phyloP scores from a whole-genome alignment of 2,797 vertebrate genomes.

The Coregonus ussuriensis region DNA sequence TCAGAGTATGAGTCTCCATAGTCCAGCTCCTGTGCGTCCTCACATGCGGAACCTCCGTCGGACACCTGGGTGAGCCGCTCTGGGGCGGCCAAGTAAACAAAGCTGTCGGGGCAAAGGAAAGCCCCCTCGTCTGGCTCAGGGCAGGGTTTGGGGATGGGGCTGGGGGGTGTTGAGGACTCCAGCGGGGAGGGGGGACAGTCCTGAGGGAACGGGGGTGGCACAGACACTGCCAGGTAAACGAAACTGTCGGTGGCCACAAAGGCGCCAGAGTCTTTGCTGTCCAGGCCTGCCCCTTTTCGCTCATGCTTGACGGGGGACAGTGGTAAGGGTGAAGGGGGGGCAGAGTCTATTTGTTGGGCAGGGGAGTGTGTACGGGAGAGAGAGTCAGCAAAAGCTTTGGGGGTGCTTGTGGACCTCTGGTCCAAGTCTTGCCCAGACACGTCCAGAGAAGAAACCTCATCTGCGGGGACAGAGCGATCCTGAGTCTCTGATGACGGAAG shows the following conservation, averaged over 20 bases:
- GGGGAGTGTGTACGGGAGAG: slow-evolving; percentile 14
- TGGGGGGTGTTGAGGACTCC: slow-evolving; percentile 69
- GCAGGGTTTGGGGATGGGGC: slow-evolving; percentile 69
- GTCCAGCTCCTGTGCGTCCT: slow-evolving; percentile 73
- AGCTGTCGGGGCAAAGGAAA: slow-evolving; percentile 76
- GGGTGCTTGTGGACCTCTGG: slow-evolving; percentile 53
- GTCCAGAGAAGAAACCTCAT: slow-evolving; percentile 43
- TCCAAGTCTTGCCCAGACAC: slow-evolving; percentile 36
- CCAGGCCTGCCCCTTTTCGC: slow-evolving; percentile 49
- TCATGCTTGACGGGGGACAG: slow-evolving; percentile 45
- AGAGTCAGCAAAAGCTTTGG: slow-evolving; percentile 53
- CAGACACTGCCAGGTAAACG: slow-evolving; percentile 80
- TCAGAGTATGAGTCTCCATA: slow-evolving; percentile 75
- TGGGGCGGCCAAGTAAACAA: slow-evolving; percentile 84
- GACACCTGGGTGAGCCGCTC: slow-evolving; percentile 64
- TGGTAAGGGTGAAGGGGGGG: slow-evolving; percentile 46
- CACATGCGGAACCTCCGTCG: slow-evolving; percentile 70
- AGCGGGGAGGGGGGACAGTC: slow-evolving; percentile 73
- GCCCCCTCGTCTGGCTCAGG: slow-evolving; percentile 64
- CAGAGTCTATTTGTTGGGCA: slow-evolving; percentile 32
- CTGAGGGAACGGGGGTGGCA: slow-evolving; percentile 61
- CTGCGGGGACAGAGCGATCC: slow-evolving; percentile 33
- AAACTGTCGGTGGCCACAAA: slow-evolving; percentile 80
- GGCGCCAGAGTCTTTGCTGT: slow-evolving; percentile 62
- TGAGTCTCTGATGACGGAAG: slow-evolving; percentile 50